Conservation (phyloP, 2,797 vertebrate species). For the Zenarchopterus dispar region DNA sequence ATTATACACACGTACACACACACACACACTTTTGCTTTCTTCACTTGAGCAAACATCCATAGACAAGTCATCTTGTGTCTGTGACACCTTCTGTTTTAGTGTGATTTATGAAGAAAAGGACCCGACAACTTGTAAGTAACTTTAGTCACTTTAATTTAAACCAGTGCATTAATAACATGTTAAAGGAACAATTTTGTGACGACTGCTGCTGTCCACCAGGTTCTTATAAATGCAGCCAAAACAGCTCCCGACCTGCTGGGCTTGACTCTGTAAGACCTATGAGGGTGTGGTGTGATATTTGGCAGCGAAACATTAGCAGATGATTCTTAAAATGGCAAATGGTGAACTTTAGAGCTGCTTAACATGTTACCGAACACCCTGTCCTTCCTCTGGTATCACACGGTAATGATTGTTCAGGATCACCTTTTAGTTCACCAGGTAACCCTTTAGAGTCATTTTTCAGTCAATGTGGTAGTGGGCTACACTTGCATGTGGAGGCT, state of each 20-base stretch:
- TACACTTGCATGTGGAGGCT: not conserved
- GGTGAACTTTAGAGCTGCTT: not conserved
- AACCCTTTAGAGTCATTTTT: not conserved
- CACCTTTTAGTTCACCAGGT: not conserved
- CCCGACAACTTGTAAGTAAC: conserved; percentile 10
- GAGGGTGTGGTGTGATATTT: conserved; percentile 1
- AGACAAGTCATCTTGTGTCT: conserved; percentile 39
- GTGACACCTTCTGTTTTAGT: conserved; percentile 20
- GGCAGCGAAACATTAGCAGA: not conserved
- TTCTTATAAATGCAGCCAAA: conserved; percentile 15
- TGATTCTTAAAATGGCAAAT: not conserved
- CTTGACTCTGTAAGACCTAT: conserved; percentile 2
- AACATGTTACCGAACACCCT: not conserved
- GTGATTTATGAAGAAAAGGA: conserved; percentile 21
- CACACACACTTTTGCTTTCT: conserved; percentile 41
- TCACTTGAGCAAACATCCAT: conserved; percentile 56
- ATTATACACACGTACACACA: conserved; percentile 57
- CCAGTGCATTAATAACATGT: conserved; percentile 6
- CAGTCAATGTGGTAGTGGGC: not conserved
- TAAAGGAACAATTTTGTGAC: not conserved
- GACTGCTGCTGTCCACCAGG: not conserved
- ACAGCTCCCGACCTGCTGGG: conserved; percentile 2
- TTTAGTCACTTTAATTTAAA: conserved; percentile 17
- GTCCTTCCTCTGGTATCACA: not conserved
- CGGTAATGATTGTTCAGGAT: too few relatives aligned